Evolutionary conservation across 2,797 vertebrate genomes (phyloP), one percentile per base, ranked within the genome.

Genomic region (Molossus molossus): DNA sequence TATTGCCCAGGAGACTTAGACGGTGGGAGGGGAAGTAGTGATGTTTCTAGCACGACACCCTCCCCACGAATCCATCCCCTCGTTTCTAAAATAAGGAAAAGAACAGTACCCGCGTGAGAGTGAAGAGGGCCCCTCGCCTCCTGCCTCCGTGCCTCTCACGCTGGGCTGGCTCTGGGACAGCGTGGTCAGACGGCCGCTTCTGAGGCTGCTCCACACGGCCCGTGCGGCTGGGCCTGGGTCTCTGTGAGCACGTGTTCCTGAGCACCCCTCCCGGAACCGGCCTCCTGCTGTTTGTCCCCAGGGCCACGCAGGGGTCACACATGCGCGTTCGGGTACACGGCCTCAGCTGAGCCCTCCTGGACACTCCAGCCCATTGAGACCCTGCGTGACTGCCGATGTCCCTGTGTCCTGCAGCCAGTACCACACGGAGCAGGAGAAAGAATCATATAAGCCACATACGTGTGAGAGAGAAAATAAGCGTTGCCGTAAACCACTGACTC

Each of bases 11-110:
- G 11, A 23, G 67, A 40, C 37, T 70, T 40, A 40, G 33, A 23
- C 23, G 67, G 67, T 70, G 67, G 40, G 40, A 45, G 40, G 40
- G 40, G 40, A 45, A 45, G 40, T 45, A 45, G 4, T 45, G 6
- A 45, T 40, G 40, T 70, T 40, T 23, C 40, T 20, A 70, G 37
- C 67, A 33, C 20, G 18, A 8, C 21, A 82, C 64, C 73, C 13
- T 94, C 25, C 53, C 20, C 37, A 72, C 23, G 53, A 86, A 77
- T 80, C 14, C 21, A n/a, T 50, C 2, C 58, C n/a, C 7, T 79
- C 25, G 69, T 76, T 95, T 86, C 40, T 91, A 80, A 89, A 91
- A 65, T 82, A 73, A 25, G 6, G 87, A 75, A 73, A 53, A 64
- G 45, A 72, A 67, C 4, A 67, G 40, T 33, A 80, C 7, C 2